A percentile compares a stretch with the other conserved stretches of the same genome.
Evolutionary conservation across 2,888 invertebrate genomes (phyloP).

Genomic region (Chouioia cunea): DNA sequence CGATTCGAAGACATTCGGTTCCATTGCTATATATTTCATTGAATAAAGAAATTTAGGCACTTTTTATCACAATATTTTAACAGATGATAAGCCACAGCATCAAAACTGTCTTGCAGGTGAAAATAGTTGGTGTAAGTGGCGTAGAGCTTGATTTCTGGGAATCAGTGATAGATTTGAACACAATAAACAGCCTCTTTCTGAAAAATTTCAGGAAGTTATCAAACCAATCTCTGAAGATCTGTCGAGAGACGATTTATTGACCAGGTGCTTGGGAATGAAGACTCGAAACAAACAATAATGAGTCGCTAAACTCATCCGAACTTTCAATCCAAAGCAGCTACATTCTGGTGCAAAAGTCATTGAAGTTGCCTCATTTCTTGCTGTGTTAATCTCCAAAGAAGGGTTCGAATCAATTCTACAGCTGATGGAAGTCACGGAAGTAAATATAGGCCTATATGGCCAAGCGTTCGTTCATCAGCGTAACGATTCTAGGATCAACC

Average conservation of each 20-base stretch:
- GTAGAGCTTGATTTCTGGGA: slow-evolving; percentile 33
- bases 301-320: slow-evolving; percentile 49
- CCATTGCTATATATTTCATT: too few species aligned
- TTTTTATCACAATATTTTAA: too few species aligned
- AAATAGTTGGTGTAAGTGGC: slow-evolving; percentile 30
- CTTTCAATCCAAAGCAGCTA: slow-evolving; percentile 47
- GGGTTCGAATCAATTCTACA: neutral
- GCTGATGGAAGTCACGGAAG: slow-evolving; percentile 38
- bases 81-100: too few species aligned
- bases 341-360: slow-evolving; percentile 42
- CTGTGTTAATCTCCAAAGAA: slow-evolving; percentile 19
- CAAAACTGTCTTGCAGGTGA: too few species aligned
- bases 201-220: slow-evolving; percentile 40
- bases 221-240: slow-evolving; percentile 47
- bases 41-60: too few species aligned
- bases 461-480: slow-evolving; percentile 12
- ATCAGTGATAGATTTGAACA: slow-evolving; percentile 33
- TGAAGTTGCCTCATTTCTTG: slow-evolving; percentile 46
- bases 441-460: slow-evolving; percentile 27
- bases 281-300: slow-evolving; percentile 49
- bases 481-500: slow-evolving; percentile 20
- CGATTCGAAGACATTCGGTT: too few species aligned
- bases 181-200: slow-evolving; percentile 19
- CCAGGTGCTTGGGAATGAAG: slow-evolving; percentile 42
- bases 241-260: slow-evolving; percentile 45